Evolutionary conservation across 92 coral and sea anemone genomes (phyloP).

Genomic region (Micromussa lordhowensis): DNA sequence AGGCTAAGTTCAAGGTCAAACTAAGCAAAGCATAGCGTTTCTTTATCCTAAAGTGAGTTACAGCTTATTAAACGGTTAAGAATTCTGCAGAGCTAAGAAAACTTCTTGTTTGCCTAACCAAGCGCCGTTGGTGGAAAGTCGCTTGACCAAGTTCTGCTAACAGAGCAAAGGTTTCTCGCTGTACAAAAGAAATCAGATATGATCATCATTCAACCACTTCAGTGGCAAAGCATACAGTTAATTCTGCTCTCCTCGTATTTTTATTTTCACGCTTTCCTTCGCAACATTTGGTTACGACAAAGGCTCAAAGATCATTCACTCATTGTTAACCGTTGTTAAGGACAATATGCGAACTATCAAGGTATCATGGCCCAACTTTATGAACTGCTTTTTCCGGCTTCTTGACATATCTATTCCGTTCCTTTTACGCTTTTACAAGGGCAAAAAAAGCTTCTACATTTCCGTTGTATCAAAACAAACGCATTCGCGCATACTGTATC

Average conservation of each 20-base stretch:
- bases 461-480: not conserved
- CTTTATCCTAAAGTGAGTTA: not conserved
- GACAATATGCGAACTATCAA: not conserved
- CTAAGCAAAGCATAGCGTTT: not conserved
- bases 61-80: not conserved
- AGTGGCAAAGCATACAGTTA: not conserved
- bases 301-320: not conserved
- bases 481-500: not conserved
- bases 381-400: not conserved
- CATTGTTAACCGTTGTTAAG: not conserved
- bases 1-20: not conserved
- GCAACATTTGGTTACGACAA: not conserved
- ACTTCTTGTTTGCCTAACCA: not conserved
- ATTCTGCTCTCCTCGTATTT: not conserved
- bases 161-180: not conserved
- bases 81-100: not conserved
- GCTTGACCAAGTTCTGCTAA: not conserved
- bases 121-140: not conserved
- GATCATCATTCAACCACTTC: not conserved
- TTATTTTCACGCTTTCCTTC: not conserved
- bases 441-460: not conserved
- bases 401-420: not conserved
- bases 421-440: not conserved
- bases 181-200: slow-evolving; percentile 16
- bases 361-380: not conserved